Evolutionary conservation across 2,113 vertebrate species (phyloP).

Genomic region (Mesitornis unicolor): DNA sequence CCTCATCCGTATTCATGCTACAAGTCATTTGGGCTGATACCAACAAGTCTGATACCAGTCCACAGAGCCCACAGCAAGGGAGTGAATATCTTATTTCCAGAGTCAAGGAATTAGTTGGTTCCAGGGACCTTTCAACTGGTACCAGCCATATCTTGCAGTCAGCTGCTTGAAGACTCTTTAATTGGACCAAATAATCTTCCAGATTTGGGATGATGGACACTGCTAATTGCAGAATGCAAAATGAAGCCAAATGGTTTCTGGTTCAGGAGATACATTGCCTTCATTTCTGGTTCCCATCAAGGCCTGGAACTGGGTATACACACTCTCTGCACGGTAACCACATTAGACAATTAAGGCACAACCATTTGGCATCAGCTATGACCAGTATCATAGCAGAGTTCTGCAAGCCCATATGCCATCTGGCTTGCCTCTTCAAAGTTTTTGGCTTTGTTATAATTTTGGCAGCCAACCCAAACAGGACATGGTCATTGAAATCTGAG

Average conservation of each 20-base stretch:
- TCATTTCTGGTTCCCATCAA: neutral
- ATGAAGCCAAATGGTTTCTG: constrained; percentile 1
- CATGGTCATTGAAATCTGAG: neutral
- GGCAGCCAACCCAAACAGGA: neutral
- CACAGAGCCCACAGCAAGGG: neutral
- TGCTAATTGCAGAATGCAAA: neutral
- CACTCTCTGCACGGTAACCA: neutral
- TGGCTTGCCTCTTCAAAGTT: neutral
- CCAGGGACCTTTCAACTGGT: neutral
- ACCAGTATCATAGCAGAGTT: neutral
- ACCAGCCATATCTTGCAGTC: neutral
- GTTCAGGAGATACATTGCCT: neutral
- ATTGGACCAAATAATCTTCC: neutral
- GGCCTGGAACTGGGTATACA: neutral
- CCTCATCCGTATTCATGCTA: neutral
- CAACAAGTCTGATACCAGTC: neutral
- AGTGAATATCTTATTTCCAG: neutral
- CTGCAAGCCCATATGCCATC: neutral
- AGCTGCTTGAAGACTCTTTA: neutral
- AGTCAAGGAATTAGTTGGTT: neutral
- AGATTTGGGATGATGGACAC: neutral
- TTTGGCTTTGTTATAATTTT: constrained; percentile 1
- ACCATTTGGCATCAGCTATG: neutral
- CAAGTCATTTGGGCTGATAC: neutral
- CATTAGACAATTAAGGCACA: neutral